Evolutionary conservation across 2,888 invertebrate species (phyloP), one percentile per base, ranked within the genome.

Genomic region (Napeogenes sylphis): DNA sequence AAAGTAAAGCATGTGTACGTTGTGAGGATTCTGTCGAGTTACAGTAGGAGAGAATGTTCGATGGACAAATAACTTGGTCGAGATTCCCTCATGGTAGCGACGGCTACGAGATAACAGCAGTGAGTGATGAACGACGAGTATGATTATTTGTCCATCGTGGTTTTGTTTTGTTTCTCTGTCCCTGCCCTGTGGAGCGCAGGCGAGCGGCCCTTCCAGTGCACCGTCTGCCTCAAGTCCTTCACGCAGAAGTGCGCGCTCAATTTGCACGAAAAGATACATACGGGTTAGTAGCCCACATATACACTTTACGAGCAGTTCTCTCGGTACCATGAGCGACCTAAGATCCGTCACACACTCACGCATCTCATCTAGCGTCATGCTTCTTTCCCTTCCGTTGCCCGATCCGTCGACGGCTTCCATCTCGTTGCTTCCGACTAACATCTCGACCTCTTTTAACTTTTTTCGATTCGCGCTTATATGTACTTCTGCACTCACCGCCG

Each of bases 211-310:
- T 92, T 91, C 91, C 91, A 91, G 90, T 92, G 92, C 91, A 90
- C 89, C 90, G 91, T 90, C 91, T 92, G 92, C 90, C 91, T 91
- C 91, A 92, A 91, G 91, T 91, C 91, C 87, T 92, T 92, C 91
- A 92, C 91, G 87, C 91, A 91, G 91, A 91, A 91, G 91, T 91
- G 91, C 90, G 91, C 91, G 85, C 91, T 92, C 90, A 91, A 91
- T 89, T 91, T 92, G 90, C 92, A 92, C 91, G 91, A 91, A 91
- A 91, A 91, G 82, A 92, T 91, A 91, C 92, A 91, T 90, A 91
- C 91, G 91, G 91, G 92, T 92, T 87, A 91, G 91, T 91, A 91
- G 90, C 91, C 91, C 91, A 91, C 86, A 88, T 89, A 78, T 79
- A 84, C 83, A 80, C 84, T 83, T 82, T 84, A 84, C 77, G 82